These are phyloP conservation scores for Myzus persicae DNA, from an alignment of 1,140 invertebrate genomes.

Conservation along the genomic window DNA sequence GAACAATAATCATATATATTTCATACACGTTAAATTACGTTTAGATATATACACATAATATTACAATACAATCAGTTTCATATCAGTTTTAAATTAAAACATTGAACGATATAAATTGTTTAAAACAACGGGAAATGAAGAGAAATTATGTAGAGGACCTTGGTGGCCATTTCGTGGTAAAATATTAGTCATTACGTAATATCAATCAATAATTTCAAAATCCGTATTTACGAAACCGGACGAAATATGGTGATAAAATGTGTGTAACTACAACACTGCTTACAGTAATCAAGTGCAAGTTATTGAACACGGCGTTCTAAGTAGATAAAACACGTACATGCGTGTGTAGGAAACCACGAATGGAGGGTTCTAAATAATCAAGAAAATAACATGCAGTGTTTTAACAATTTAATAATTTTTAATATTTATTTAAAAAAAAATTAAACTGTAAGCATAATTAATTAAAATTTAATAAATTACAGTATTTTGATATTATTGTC, in stretches of 20 bases:
- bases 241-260: not conserved
- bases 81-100: not conserved
- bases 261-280: not conserved
- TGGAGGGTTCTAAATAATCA: too few relatives aligned
- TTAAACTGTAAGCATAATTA: too few relatives aligned
- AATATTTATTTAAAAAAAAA: too few relatives aligned
- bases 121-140: not conserved
- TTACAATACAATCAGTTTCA: not conserved
- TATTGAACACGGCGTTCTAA: not conserved
- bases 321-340: not conserved
- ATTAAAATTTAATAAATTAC: too few relatives aligned
- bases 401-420: not conserved
- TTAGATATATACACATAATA: too few relatives aligned
- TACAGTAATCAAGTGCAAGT: not conserved
- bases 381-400: not conserved
- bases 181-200: not conserved
- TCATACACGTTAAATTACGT: too few relatives aligned
- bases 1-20: too few relatives aligned
- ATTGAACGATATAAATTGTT: not conserved
- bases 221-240: not conserved
- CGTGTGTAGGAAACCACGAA: not conserved
- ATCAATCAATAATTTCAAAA: not conserved
- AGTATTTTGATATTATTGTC: too few relatives aligned
- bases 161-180: fast-evolving
- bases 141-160: not conserved